Conservation (phyloP, 2,888 invertebrate species). For the Ormia ochracea region DNA sequence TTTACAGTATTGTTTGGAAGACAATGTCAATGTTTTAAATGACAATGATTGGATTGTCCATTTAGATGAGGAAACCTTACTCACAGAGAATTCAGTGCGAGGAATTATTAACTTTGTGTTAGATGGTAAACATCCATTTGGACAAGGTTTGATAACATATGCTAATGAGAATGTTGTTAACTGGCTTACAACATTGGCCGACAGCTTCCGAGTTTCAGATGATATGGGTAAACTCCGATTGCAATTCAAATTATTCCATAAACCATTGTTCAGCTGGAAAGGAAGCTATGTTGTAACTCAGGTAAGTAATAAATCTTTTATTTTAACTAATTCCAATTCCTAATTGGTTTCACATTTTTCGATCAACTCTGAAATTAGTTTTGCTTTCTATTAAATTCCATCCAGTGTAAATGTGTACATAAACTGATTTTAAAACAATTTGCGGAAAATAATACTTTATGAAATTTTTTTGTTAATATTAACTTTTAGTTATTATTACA, state of each 20-base stretch:
- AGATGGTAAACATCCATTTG: conserved; percentile 96
- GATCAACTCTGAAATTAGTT: too few species aligned
- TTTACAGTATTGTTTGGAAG: conserved; percentile 95
- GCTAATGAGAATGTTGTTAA: conserved; percentile 97
- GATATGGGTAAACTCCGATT: conserved; percentile 97
- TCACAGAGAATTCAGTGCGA: conserved; percentile 92
- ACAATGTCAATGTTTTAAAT: conserved; percentile 88
- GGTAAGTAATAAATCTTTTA: conserved; percentile 78
- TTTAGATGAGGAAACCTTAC: conserved; percentile 95
- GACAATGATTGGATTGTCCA: conserved; percentile 98
- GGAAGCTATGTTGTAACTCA: conserved; percentile 98
- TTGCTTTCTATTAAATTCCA: too few species aligned
- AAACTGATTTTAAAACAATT: too few species aligned
- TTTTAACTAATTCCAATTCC: background rate
- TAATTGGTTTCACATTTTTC: background rate
- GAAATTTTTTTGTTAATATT: too few species aligned
- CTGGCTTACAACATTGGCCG: conserved; percentile 97
- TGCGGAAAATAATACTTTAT: too few species aligned
- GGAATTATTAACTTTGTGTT: conserved; percentile 95
- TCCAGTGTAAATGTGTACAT: too few species aligned
- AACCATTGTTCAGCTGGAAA: conserved; percentile 98
- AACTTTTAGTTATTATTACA: too few species aligned
- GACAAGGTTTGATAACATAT: conserved; percentile 96
- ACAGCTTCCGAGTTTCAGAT: conserved; percentile 96
- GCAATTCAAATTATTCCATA: conserved; percentile 95